phyloP scores from a whole-genome alignment of 2,888 invertebrate species.

The Dexiosoma caninum region DNA sequence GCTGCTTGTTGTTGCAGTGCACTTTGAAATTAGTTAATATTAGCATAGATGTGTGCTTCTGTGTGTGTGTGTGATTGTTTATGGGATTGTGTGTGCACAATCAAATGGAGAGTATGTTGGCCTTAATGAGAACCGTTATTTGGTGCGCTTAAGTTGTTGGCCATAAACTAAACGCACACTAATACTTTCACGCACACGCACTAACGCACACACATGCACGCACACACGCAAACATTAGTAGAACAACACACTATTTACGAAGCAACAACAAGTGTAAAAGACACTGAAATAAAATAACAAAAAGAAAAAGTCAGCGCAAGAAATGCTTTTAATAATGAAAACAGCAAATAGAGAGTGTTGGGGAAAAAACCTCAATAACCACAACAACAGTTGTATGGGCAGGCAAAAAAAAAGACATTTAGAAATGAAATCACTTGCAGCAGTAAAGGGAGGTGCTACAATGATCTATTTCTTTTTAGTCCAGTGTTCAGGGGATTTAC shows the following conservation, averaged over 20 bases:
- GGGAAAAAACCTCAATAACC: neutral
- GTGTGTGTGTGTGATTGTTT: slow-evolving; percentile 7
- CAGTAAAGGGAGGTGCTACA: neutral
- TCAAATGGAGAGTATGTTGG: slow-evolving; percentile 67
- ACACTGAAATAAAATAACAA: slow-evolving; percentile 6
- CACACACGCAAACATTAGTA: neutral
- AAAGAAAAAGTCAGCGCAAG: slow-evolving; percentile 9
- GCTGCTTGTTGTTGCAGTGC: neutral
- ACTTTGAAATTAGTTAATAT: no score
- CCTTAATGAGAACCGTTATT: slow-evolving; percentile 78
- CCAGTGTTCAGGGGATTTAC: no score
- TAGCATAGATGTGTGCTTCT: neutral
- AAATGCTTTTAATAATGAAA: slow-evolving; percentile 28
- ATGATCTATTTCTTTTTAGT: no score
- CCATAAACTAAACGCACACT: slow-evolving; percentile 55
- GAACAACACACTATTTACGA: neutral
- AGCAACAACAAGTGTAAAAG: slow-evolving; percentile 31
- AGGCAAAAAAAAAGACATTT: neutral
- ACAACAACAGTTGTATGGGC: neutral
- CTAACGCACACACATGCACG: neutral
- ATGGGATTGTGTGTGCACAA: slow-evolving; percentile 29
- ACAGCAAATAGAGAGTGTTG: slow-evolving; percentile 12
- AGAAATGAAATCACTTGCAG: neutral
- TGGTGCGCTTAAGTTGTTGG: slow-evolving; percentile 67
- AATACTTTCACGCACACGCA: neutral